Base-by-base conservation (phyloP, 2,113 vertebrate species). In the Butastur rufipennis region DNA sequence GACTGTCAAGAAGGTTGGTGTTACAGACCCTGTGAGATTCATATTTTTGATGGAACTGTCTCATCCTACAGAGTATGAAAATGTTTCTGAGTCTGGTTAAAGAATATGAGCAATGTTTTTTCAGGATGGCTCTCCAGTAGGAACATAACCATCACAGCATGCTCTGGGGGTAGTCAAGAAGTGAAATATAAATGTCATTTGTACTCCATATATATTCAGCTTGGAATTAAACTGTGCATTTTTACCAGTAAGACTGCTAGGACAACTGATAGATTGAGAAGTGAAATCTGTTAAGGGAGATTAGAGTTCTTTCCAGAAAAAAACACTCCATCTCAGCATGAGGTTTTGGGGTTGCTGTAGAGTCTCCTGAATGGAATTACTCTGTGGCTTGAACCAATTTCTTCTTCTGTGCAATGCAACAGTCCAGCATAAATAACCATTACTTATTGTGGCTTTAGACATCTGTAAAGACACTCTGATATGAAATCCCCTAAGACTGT, bases 21-120 rank as follows among this genome's bases (percentile, higher is more conserved):
- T 88, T 95, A 71, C 47, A 88, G 52, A 92, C 36, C 84, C 68
- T 78, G 9, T 67, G 94, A 92, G 91, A 90, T 81, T 67, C 40
- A 53, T 95, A 78, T 88, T 96, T 96, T 88, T 91, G 72, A 81
- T 93, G n/a, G 38, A 95, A 48, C 72, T 58, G 36, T 77, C 40
- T 79, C 55, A 81, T 95, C 56, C 61, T 78, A 59, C 61, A 38
- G 91, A 65, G 68, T 86, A 81, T 86, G 82, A 92, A 95, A 92
- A 92, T 91, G 83, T 95, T 97, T 89, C 91, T 95, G 80, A 72
- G 73, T 84, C 79, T 95, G 75, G 89, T 95, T 95, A 89, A 92
- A 87, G 77, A 89, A 91, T 81, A 88, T 85, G 48, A 91, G 48
- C 86, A 92, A 65, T 89, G 34, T 61, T 95, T 95, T 83, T 91